These are phyloP conservation scores for Paraplagusia blochii DNA, from an alignment of 2,113 vertebrate species.

Conservation along the genomic window DNA sequence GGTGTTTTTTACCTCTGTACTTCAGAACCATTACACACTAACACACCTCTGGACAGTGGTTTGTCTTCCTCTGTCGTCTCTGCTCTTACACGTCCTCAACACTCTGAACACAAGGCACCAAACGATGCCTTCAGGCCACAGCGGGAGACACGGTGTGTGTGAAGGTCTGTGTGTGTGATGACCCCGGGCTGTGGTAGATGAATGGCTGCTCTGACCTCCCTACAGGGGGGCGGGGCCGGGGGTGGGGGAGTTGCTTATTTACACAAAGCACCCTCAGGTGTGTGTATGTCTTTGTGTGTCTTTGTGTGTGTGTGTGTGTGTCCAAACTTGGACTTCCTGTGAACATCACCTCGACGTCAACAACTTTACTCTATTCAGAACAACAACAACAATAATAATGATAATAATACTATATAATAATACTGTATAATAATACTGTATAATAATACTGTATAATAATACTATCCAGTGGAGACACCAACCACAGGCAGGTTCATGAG, in stretches of 20 bases:
- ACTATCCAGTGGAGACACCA: too few species aligned
- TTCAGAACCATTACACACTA: conserved; percentile 50
- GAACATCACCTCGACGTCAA: neutral
- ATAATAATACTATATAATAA: too few species aligned
- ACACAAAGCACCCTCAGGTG: conserved; percentile 79
- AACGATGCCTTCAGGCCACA: conserved; percentile 75
- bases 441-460: too few species aligned
- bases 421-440: too few species aligned
- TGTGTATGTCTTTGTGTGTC: conserved; percentile 44
- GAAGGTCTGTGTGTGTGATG: conserved; percentile 34
- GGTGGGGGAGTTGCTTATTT: conserved; percentile 74
- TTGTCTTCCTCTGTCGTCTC: conserved; percentile 70
- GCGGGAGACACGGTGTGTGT: conserved; percentile 24
- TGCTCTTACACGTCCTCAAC: conserved; percentile 76
- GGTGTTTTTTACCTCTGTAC: conserved; percentile 43
- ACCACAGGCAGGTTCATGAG: too few species aligned
- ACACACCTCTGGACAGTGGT: conserved; percentile 67
- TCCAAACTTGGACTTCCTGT: conserved; percentile 22
- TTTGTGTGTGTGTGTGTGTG: conserved; percentile 29
- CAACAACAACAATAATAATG: too few species aligned
- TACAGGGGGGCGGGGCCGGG: conserved; percentile 65
- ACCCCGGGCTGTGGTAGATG: conserved; percentile 75
- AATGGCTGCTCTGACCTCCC: conserved; percentile 72
- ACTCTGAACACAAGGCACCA: conserved; percentile 76
- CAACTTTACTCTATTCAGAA: too few species aligned